Percentiles rank a stretch among this genome's conserved stretches.
Conservation (phyloP, 2,888 invertebrate genomes). For the Gordius sp. region DNA sequence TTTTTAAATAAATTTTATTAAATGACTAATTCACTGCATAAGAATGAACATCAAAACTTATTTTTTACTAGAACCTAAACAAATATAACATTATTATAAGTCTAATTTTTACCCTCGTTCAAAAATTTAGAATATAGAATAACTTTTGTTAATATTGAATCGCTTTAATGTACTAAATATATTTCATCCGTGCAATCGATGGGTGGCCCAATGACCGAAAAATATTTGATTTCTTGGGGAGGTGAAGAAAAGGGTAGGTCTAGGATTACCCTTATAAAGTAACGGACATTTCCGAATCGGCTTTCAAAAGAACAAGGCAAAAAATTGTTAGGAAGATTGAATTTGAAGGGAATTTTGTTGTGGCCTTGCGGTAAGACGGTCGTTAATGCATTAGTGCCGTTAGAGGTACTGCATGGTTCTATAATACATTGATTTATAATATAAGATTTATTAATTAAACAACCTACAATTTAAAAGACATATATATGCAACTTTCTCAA, state of each 20-base stretch:
- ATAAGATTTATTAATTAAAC: too few relatives aligned
- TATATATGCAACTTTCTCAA: too few relatives aligned
- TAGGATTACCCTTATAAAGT: conserved; percentile 31
- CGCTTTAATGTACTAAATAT: too few relatives aligned
- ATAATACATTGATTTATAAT: not conserved
- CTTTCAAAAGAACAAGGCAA: conserved; percentile 51
- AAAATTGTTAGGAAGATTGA: conserved; percentile 44
- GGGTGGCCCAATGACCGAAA: conserved; percentile 48
- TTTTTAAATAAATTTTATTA: too few relatives aligned
- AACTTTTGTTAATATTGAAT: too few relatives aligned
- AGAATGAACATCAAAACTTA: too few relatives aligned
- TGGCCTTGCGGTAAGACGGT: conserved; percentile 42
- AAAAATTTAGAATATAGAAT: too few relatives aligned
- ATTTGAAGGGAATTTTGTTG: conserved; percentile 43
- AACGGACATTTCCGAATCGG: conserved; percentile 41
- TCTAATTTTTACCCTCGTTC: too few relatives aligned
- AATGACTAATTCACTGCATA: too few relatives aligned
- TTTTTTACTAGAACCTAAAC: too few relatives aligned
- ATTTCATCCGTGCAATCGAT: conserved; percentile 54
- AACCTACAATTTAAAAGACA: too few relatives aligned
- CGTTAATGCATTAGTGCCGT: conserved; percentile 35
- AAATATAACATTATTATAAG: too few relatives aligned
- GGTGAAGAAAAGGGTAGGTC: conserved; percentile 51
- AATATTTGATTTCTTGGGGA: conserved; percentile 51
- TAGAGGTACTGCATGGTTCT: not conserved